Evolutionary conservation across 1,140 invertebrate genomes (phyloP).

Genomic region (Asbolus verrucosus): DNA sequence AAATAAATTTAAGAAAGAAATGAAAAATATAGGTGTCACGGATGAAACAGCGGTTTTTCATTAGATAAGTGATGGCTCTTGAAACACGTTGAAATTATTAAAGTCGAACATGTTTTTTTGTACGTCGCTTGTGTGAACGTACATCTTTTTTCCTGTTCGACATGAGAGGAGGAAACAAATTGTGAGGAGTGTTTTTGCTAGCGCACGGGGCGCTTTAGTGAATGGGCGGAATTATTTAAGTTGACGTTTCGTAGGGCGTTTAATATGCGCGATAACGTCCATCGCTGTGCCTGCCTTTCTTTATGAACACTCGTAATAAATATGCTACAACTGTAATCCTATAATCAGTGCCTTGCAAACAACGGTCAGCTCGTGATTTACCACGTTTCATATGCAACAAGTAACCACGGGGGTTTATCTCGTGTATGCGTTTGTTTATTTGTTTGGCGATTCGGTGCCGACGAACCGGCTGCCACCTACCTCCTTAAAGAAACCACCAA

Average conservation of each 20-base stretch:
- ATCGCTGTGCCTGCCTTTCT: conserved; percentile 41
- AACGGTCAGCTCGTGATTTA: conserved; percentile 48
- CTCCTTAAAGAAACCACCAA: conserved; percentile 15
- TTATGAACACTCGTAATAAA: conserved; percentile 52
- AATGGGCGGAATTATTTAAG: conserved; percentile 49
- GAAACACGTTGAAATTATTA: too few relatives aligned
- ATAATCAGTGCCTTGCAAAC: conserved; percentile 51
- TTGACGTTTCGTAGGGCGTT: conserved; percentile 47
- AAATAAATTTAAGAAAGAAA: too few relatives aligned
- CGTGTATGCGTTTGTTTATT: conserved; percentile 14
- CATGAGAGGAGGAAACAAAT: conserved; percentile 3
- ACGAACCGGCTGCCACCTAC: conserved; percentile 33
- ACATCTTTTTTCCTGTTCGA: neutral
- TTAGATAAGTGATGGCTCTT: too few relatives aligned
- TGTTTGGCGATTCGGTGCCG: conserved; percentile 14
- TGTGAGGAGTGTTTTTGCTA: neutral
- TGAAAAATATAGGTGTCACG: too few relatives aligned
- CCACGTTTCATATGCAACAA: conserved; percentile 51
- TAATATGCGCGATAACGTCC: conserved; percentile 45
- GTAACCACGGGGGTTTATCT: conserved; percentile 52
- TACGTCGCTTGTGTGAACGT: too few relatives aligned
- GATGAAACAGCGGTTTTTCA: too few relatives aligned
- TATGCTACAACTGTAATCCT: conserved; percentile 52
- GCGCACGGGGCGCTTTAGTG: conserved; percentile 38
- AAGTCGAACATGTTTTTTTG: too few relatives aligned